Percentiles rank a stretch among this genome's conserved stretches.
Evolutionary conservation across 2,797 vertebrate species (phyloP).

Genomic region (Lindbergichthys nudifrons): DNA sequence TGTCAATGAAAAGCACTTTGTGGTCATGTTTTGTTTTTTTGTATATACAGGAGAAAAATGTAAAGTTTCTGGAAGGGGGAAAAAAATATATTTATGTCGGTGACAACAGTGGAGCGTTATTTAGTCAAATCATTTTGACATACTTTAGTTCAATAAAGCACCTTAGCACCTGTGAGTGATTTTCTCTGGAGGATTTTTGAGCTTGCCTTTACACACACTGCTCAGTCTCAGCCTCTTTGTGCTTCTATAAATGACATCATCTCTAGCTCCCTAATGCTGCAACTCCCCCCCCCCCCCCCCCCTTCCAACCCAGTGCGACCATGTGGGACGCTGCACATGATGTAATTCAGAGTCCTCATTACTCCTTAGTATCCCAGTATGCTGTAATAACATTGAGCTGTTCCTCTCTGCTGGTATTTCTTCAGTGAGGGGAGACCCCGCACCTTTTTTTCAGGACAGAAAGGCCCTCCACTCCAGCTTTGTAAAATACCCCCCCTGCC

Average conservation of each 20-base stretch:
- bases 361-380: constrained; percentile 5
- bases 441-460: constrained; percentile 61
- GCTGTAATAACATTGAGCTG: constrained; percentile 9
- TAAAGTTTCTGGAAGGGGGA: constrained; percentile 45
- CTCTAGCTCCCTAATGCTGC: constrained; percentile 71
- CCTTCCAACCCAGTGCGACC: constrained; percentile 53
- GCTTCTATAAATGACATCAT: constrained; percentile 83
- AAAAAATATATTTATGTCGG: constrained; percentile 65
- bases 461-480: constrained; percentile 58
- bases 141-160: constrained; percentile 87
- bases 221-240: constrained; percentile 75
- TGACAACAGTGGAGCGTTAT: constrained; percentile 72
- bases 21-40: constrained; percentile 64
- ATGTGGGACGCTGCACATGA: constrained; percentile 68
- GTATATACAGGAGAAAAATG: constrained; percentile 72
- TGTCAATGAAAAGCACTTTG: constrained; percentile 72
- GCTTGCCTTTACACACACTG: constrained; percentile 61
- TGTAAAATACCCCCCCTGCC: constrained; percentile 47
- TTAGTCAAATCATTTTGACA: constrained; percentile 80
- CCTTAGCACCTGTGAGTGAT: constrained; percentile 84
- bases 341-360: constrained; percentile 63
- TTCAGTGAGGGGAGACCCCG: constrained; percentile 32
- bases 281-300: constrained; percentile 35
- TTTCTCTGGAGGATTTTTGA: constrained; percentile 61
- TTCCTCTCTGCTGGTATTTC: constrained; percentile 23